A percentile compares a stretch with the other conserved stretches of the same genome.
phyloP scores from a whole-genome alignment of 2,113 vertebrate genomes.

The Spermophilus dauricus region DNA sequence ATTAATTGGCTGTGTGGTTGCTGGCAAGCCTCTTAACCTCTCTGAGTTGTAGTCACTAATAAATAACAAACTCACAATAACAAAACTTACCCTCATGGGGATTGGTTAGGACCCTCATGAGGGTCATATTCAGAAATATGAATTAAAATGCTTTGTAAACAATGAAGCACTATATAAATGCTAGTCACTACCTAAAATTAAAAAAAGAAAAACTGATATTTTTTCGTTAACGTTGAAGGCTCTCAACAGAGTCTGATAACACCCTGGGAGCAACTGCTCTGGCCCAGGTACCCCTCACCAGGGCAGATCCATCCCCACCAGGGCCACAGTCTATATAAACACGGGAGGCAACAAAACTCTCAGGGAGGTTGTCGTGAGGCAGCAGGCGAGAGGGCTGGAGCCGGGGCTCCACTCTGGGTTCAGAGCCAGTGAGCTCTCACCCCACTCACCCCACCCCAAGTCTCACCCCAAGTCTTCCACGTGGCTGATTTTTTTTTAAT shows the following conservation, averaged over 20 bases:
- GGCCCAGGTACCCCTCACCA: background rate
- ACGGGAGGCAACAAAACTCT: background rate
- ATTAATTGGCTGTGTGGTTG: background rate
- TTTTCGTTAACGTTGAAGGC: background rate
- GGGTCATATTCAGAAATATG: background rate
- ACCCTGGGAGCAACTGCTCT: background rate
- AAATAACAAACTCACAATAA: background rate
- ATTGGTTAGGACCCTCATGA: background rate
- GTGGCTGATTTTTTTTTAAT: background rate
- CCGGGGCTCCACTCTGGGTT: background rate
- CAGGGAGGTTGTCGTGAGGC: fast-evolving
- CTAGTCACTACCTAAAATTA: background rate
- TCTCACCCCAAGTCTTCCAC: background rate
- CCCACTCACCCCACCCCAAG: background rate
- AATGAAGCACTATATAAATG: background rate
- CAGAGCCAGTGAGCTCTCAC: background rate
- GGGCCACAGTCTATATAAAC: background rate
- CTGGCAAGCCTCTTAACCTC: background rate
- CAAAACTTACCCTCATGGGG: background rate
- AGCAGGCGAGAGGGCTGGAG: background rate
- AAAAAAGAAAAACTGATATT: background rate
- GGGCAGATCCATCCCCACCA: background rate
- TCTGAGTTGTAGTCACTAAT: background rate
- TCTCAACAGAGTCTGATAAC: background rate
- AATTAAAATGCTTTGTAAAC: background rate